These are phyloP conservation scores for Cladopsammia gracilis DNA, from an alignment of 64 coral and sea anemone genomes.

Conservation along the genomic window DNA sequence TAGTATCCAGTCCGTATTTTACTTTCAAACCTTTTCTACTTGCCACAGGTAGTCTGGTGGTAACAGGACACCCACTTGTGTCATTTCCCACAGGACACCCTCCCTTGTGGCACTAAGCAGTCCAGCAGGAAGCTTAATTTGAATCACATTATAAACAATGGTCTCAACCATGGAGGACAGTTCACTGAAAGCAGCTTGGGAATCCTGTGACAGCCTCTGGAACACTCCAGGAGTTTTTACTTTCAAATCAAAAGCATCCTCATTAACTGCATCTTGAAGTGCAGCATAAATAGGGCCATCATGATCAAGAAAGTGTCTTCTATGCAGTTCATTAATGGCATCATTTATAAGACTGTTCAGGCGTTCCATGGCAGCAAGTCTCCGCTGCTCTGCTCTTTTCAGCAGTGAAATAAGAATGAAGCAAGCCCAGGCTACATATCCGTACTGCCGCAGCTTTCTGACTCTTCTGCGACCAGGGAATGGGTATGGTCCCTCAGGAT, in stretches of 20 bases:
- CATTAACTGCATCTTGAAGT: constrained; percentile 59
- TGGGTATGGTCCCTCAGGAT: constrained; percentile 52
- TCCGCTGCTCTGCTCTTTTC: constrained; percentile 32
- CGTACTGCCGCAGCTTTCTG: constrained; percentile 75
- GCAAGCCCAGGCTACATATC: constrained; percentile 87
- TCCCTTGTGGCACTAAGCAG: constrained; percentile 65
- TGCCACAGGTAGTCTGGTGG: constrained; percentile 79
- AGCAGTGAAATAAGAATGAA: constrained; percentile 68
- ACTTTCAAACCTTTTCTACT: constrained; percentile 80
- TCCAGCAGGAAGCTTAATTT: constrained; percentile 57
- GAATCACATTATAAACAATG: constrained; percentile 56
- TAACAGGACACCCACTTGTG: constrained; percentile 46
- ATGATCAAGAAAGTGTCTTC: constrained; percentile 50
- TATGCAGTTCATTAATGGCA: constrained; percentile 73
- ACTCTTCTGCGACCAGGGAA: constrained; percentile 77
- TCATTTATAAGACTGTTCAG: constrained; percentile 67
- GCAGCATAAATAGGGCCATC: constrained; percentile 43
- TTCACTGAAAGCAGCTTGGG: constrained; percentile 66
- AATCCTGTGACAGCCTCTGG: constrained; percentile 63
- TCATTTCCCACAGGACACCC: constrained; percentile 82
- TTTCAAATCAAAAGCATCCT: constrained; percentile 68
- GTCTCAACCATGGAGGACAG: constrained; percentile 82
- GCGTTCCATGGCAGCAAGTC: constrained; percentile 52
- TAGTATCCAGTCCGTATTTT: too few species aligned
- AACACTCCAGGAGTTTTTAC: constrained; percentile 84